These are phyloP conservation scores for Clepsis dumicolana DNA, from an alignment of 2,888 invertebrate species.

Conservation along the genomic window DNA sequence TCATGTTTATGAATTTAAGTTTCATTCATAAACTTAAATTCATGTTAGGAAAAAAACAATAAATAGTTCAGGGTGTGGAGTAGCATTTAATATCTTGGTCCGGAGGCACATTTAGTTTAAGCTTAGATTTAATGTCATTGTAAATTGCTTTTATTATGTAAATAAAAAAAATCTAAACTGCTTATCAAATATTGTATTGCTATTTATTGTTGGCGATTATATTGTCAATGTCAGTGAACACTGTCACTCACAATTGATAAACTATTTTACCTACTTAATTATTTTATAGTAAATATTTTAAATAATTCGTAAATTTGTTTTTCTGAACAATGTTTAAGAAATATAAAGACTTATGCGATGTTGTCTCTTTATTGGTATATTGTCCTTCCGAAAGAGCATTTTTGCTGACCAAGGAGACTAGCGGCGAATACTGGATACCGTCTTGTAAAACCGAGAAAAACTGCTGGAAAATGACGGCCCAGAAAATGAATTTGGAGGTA, in stretches of 20 bases:
- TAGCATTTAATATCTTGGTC: too few relatives aligned
- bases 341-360: constrained; percentile 69
- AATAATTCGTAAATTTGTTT: not conserved
- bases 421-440: constrained; percentile 74
- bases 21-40: too few relatives aligned
- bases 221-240: not conserved
- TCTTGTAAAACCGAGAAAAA: constrained; percentile 69
- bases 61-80: too few relatives aligned
- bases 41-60: too few relatives aligned
- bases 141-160: too few relatives aligned
- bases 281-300: constrained; percentile 12
- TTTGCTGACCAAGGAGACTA: constrained; percentile 66
- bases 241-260: constrained; percentile 6
- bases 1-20: not conserved
- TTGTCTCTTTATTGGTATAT: constrained; percentile 71
- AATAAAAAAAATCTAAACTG: too few relatives aligned
- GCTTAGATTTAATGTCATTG: too few relatives aligned
- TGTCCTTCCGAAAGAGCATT: constrained; percentile 66
- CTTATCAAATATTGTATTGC: too few relatives aligned
- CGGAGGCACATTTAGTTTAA: too few relatives aligned
- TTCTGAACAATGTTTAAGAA: constrained; percentile 65
- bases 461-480: constrained; percentile 72
- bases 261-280: constrained; percentile 9
- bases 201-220: too few relatives aligned
- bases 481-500: constrained; percentile 72